Evolutionary conservation across 2,888 invertebrate species (phyloP), one percentile per base, ranked within the genome.

Genomic region (Metalampra italica): DNA sequence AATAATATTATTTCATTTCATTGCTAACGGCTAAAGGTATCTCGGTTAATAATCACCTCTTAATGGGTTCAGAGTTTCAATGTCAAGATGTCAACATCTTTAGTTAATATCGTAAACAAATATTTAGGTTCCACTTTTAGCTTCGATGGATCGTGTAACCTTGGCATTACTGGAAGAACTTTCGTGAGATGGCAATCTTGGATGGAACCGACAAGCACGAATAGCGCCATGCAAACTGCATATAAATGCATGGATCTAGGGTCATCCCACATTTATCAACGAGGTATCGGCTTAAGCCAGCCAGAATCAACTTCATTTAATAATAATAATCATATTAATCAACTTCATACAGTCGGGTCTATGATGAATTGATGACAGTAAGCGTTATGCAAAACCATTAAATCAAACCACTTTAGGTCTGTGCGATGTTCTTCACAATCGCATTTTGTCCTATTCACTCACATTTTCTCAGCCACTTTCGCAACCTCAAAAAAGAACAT

Each of bases 161-260:
- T 51, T 51, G 48, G 45, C 46, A 51, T 48, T 48, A 32, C 39
- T 13, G 43, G 32, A 48, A 32, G n/a, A 13, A 30, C 13, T 34
- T 12, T 29, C 36, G 36, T 5, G 5, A 36, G 36, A 36, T 36
- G 11, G 7, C 36, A n/a, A 36, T 36, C 36, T 36, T 2, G 36
- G 36, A 36, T 36, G 14, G 45, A 44, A 44, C 22, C 14, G 22
- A 22, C 15, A n/a, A 36, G 14, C 39, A 38, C 45, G 45, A 32
- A 3, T 32, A n/a, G 36, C 5, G 29, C 13, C 9, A 7, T 45
- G 40, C 32, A 40, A 30, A 15, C n/a, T 40, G 32, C 40, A 40
- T 40, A 15, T 36, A n/a, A 30, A 43, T 36, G 36, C 36, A 36
- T 7, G 3, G 36, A 36, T 1, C n/a, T 36, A 22, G 22, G 22